Evolutionary conservation across 2,888 invertebrate species (phyloP).

Genomic region (Fabriciana adippe): DNA sequence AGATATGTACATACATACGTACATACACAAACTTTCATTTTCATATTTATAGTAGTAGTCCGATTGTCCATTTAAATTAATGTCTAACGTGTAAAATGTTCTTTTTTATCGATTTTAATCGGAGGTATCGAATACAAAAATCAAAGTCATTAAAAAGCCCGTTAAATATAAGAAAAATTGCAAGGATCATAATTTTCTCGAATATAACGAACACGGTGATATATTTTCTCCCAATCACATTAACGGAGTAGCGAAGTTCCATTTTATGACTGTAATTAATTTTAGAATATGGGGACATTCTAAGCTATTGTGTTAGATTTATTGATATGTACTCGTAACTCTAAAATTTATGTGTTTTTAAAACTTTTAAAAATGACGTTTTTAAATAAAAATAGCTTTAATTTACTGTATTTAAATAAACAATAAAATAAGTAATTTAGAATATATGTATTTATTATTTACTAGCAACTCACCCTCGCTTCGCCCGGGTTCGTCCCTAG

Average conservation of each 20-base stretch:
- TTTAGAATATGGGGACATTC: slow-evolving; percentile 35
- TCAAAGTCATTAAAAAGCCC: slow-evolving; percentile 4
- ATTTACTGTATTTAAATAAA: no score
- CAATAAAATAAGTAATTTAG: no score
- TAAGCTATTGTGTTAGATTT: slow-evolving; percentile 28
- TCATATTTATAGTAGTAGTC: no score
- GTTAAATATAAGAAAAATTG: slow-evolving; percentile 22
- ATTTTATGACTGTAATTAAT: slow-evolving; percentile 38
- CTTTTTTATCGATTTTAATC: background rate
- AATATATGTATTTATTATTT: no score
- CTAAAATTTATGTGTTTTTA: background rate
- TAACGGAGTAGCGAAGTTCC: slow-evolving; percentile 25
- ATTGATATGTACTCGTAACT: slow-evolving; percentile 2
- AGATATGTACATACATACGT: no score
- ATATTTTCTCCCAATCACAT: slow-evolving; percentile 32
- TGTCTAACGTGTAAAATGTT: no score
- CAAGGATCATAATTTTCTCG: slow-evolving; percentile 16
- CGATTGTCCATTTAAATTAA: no score
- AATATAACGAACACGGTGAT: slow-evolving; percentile 22
- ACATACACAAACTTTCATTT: no score
- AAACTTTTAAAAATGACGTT: background rate
- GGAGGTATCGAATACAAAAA: background rate
- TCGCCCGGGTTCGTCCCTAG: no score
- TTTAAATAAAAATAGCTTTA: no score
- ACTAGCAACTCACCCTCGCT: no score